Base-by-base conservation (phyloP, 1,140 invertebrate species). In the Anthonomus grandis region DNA sequence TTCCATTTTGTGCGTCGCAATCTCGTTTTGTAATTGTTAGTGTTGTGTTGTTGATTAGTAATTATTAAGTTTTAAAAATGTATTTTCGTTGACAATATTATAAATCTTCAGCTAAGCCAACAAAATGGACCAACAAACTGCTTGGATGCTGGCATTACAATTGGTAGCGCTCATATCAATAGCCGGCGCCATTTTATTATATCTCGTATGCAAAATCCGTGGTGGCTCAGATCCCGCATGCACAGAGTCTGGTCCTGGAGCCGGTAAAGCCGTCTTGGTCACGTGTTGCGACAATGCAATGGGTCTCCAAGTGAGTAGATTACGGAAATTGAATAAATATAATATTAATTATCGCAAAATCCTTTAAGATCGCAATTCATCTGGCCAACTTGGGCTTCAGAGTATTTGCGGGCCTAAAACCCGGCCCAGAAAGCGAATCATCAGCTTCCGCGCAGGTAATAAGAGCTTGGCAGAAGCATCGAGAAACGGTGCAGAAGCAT, bases 71-170 rank as follows among this genome's bases (percentile, higher is more conserved):
- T n/a, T n/a, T n/a, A n/a, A n/a, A n/a, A n/a, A n/a, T n/a, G n/a
- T n/a, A n/a, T n/a, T n/a, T n/a, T n/a, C n/a, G n/a, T n/a, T n/a
- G n/a, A n/a, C n/a, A n/a, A n/a, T n/a, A n/a, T n/a, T n/a, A n/a
- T n/a, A n/a, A n/a, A n/a, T n/a, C n/a, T n/a, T n/a, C n/a, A n/a
- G n/a, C n/a, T n/a, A n/a, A n/a, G n/a, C n/a, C n/a, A n/a, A n/a
- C n/a, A n/a, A n/a, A n/a, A 90, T 90, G 87, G 87, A 90, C 70
- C 82, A 84, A 52, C 83, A 86, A 63, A 89, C 87, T 54, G 86
- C 85, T 71, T 75, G 88, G 64, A 82, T 87, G 22, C 75, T 90
- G 70, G 86, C 84, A 59, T 80, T 90, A 61, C 87, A 90, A 73
- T 75, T 90, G 61, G 79, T 87, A 46, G 87, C 87, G 1, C 74